Conservation (phyloP, 2,113 vertebrate genomes). For the Asarcornis scutulata region DNA sequence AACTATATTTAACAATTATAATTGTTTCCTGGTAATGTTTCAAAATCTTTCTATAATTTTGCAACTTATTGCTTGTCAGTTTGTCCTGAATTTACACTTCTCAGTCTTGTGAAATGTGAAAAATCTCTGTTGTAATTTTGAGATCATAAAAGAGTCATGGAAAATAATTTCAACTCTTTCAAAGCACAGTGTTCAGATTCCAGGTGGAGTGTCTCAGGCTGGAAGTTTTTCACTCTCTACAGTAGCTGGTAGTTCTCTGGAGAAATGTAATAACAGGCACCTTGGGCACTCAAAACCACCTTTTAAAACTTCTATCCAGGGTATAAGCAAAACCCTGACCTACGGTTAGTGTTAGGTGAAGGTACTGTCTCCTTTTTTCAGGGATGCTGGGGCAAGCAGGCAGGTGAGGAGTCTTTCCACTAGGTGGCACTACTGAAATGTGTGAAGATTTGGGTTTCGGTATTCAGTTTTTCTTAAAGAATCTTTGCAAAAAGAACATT, state of each 20-base stretch:
- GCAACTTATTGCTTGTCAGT: not conserved
- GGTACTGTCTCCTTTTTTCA: fast-evolving
- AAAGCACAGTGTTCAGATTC: not conserved
- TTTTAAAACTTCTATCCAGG: not conserved
- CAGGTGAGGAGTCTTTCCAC: not conserved
- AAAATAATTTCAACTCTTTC: not conserved
- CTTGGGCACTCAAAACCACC: not conserved
- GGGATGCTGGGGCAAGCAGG: too few species aligned
- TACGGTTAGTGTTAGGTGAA: fast-evolving
- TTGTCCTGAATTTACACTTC: not conserved
- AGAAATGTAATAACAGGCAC: not conserved
- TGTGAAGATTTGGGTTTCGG: not conserved
- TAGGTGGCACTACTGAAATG: conserved; percentile 55
- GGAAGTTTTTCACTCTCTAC: not conserved
- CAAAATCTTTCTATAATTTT: not conserved
- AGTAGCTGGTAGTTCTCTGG: not conserved
- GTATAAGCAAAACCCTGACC: not conserved
- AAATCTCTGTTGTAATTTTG: not conserved
- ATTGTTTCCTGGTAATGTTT: not conserved
- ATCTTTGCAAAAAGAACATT: not conserved
- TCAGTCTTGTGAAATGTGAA: not conserved
- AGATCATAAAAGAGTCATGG: not conserved
- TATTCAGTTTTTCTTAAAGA: not conserved
- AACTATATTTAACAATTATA: not conserved
- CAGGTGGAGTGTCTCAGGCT: not conserved